These are phyloP conservation scores for Orthonychiurus folsomi DNA, from an alignment of 2,888 invertebrate species.

Conservation along the genomic window DNA sequence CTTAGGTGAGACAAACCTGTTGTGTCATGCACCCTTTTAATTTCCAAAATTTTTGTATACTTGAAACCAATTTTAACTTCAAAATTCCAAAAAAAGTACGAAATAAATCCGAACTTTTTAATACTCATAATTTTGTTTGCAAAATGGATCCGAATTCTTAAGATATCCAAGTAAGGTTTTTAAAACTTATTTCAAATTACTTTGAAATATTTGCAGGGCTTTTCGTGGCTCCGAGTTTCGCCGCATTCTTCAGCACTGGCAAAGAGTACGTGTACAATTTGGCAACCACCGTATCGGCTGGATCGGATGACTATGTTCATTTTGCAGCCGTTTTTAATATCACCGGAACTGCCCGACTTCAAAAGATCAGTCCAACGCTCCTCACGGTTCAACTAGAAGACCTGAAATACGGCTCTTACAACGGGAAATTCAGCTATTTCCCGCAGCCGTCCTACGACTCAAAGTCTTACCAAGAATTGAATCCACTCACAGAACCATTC, in stretches of 20 bases:
- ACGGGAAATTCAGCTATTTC: slow-evolving; percentile 28
- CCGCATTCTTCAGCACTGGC: slow-evolving; percentile 33
- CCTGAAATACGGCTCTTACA: slow-evolving; percentile 32
- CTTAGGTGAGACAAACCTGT: slow-evolving; percentile 28
- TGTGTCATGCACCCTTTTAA: too few relatives aligned
- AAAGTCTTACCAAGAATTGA: slow-evolving; percentile 32
- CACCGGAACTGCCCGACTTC: slow-evolving; percentile 34
- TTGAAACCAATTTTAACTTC: slow-evolving; percentile 5
- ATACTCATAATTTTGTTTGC: slow-evolving; percentile 12
- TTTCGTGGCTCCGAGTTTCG: slow-evolving; percentile 19
- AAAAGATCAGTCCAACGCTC: slow-evolving; percentile 21
- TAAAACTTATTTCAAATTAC: slow-evolving; percentile 6
- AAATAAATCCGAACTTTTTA: neutral
- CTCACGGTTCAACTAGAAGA: slow-evolving; percentile 32
- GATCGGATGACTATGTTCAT: slow-evolving; percentile 35
- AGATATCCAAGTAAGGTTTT: too few relatives aligned
- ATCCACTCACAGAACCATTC: slow-evolving; percentile 36
- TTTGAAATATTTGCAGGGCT: too few relatives aligned
- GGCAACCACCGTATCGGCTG: slow-evolving; percentile 25
- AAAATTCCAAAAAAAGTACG: too few relatives aligned
- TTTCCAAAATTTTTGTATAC: slow-evolving; percentile 1
- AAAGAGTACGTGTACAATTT: slow-evolving; percentile 37
- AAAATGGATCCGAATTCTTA: too few relatives aligned
- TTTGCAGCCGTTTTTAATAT: slow-evolving; percentile 35
- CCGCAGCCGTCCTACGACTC: slow-evolving; percentile 14